Percentiles rank a stretch among this genome's conserved stretches.
These are phyloP conservation scores for Atopsyche davidsoni DNA, from an alignment of 1,140 invertebrate species.

Conservation along the genomic window DNA sequence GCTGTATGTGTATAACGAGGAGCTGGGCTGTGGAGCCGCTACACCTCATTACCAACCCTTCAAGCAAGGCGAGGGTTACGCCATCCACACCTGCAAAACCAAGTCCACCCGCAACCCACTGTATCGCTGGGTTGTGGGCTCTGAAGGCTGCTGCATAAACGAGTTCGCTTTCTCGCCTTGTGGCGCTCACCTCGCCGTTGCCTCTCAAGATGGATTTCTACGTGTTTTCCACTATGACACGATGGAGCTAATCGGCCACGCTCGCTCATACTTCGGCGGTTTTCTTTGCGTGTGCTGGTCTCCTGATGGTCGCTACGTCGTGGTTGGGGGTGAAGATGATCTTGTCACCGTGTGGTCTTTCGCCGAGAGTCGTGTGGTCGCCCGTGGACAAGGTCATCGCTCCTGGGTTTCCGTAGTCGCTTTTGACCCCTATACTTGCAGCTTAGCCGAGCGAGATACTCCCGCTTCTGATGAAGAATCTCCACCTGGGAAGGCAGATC, in stretches of 20 bases:
- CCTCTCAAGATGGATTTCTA: slow-evolving; percentile 93
- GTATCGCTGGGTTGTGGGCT: slow-evolving; percentile 80
- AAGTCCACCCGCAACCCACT: slow-evolving; percentile 94
- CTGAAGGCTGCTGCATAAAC: slow-evolving; percentile 82
- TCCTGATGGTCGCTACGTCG: slow-evolving; percentile 91
- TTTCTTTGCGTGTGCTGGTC: slow-evolving; percentile 96
- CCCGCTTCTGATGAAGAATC: slow-evolving; percentile 45
- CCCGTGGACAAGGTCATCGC: slow-evolving; percentile 87
- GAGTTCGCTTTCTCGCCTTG: slow-evolving; percentile 97
- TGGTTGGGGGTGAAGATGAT: slow-evolving; percentile 97
- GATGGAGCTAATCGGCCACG: slow-evolving; percentile 89
- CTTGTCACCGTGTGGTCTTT: slow-evolving; percentile 97
- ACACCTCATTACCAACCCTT: slow-evolving; percentile 89
- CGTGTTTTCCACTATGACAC: slow-evolving; percentile 95
- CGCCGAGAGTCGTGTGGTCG: slow-evolving; percentile 86
- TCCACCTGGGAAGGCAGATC: slow-evolving; percentile 40
- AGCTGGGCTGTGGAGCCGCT: slow-evolving; percentile 78
- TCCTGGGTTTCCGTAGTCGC: slow-evolving; percentile 97
- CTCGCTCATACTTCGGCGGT: slow-evolving; percentile 95
- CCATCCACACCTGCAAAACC: slow-evolving; percentile 92
- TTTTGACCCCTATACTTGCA: slow-evolving; percentile 86
- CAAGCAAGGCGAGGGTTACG: slow-evolving; percentile 91
- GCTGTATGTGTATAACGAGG: slow-evolving; percentile 96
- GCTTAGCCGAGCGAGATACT: slow-evolving; percentile 43
- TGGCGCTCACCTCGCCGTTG: slow-evolving; percentile 84